A percentile compares a stretch with the other conserved stretches of the same genome.
Evolutionary conservation across 2,888 invertebrate genomes (phyloP).

Genomic region (Mythimna impura): DNA sequence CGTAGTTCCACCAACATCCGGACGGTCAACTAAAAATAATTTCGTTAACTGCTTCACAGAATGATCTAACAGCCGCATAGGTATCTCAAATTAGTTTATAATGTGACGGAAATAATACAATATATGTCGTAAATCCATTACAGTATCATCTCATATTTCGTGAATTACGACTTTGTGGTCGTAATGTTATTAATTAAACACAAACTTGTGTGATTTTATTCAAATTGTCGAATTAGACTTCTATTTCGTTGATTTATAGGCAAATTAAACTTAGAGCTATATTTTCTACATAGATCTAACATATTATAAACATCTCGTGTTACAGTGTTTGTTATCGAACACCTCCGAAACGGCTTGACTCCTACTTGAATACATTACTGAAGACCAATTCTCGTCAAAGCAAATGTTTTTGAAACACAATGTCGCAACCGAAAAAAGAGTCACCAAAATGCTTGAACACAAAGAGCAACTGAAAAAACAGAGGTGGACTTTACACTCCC

Average conservation of each 20-base stretch:
- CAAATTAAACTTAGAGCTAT: neutral
- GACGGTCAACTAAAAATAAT: conserved; percentile 23
- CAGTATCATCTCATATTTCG: neutral
- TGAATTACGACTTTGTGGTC: neutral
- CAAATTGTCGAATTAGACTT: neutral
- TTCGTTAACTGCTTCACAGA: conserved; percentile 11
- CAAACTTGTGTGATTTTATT: neutral
- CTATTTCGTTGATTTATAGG: neutral
- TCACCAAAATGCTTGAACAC: too few species aligned
- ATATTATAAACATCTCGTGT: too few species aligned
- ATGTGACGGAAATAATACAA: neutral
- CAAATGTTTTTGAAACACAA: too few species aligned
- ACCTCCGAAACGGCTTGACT: too few species aligned
- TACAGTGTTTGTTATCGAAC: neutral
- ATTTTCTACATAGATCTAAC: too few species aligned
- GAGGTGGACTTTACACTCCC: too few species aligned
- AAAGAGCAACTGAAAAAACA: too few species aligned
- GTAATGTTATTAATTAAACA: neutral
- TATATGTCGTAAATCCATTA: neutral
- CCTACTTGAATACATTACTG: too few species aligned
- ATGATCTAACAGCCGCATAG: conserved; percentile 4
- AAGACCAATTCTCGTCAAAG: too few species aligned
- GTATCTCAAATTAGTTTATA: neutral
- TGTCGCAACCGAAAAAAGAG: too few species aligned
- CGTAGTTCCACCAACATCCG: conserved; percentile 24